Evolutionary conservation across 2,888 invertebrate species (phyloP).

Genomic region (Caenorhabditis zanzibari): DNA sequence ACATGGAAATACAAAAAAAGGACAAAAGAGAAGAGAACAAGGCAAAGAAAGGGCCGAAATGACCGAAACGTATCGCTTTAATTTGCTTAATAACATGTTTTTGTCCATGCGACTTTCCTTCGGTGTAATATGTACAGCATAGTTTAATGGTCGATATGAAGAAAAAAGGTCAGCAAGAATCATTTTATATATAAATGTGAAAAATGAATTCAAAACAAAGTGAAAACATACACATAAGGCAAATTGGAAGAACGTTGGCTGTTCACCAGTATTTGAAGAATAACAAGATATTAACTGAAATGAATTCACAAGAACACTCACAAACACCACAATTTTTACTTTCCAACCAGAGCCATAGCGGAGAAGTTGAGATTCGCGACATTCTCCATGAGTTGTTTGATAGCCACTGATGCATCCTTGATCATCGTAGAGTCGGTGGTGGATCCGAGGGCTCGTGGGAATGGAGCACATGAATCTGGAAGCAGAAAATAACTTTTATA

Average conservation of each 20-base stretch:
- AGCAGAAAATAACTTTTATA: not conserved
- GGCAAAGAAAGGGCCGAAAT: conserved; percentile 20
- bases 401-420: conserved; percentile 76
- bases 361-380: conserved; percentile 77
- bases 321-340: conserved; percentile 25
- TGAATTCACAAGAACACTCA: conserved; percentile 38
- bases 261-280: conserved; percentile 2
- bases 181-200: conserved; percentile 27
- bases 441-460: conserved; percentile 78
- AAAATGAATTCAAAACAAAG: conserved; percentile 27
- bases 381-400: conserved; percentile 76
- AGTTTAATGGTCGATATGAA: conserved; percentile 50
- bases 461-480: conserved; percentile 78
- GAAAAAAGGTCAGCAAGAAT: conserved; percentile 23
- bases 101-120: conserved; percentile 6
- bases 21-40: conserved; percentile 12
- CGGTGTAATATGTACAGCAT: conserved; percentile 58
- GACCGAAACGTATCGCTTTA: conserved; percentile 52
- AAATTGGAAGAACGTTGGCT: conserved; percentile 15
- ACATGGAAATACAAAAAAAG: too few relatives aligned
- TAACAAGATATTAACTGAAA: conserved; percentile 7
- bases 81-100: conserved; percentile 63
- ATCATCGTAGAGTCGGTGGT: conserved; percentile 76
- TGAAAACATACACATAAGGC: conserved; percentile 38
- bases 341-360: conserved; percentile 79